Evolutionary conservation across 2,113 vertebrate genomes (phyloP), one percentile per base, ranked within the genome.

Genomic region (Ctenodactylus gundi): DNA sequence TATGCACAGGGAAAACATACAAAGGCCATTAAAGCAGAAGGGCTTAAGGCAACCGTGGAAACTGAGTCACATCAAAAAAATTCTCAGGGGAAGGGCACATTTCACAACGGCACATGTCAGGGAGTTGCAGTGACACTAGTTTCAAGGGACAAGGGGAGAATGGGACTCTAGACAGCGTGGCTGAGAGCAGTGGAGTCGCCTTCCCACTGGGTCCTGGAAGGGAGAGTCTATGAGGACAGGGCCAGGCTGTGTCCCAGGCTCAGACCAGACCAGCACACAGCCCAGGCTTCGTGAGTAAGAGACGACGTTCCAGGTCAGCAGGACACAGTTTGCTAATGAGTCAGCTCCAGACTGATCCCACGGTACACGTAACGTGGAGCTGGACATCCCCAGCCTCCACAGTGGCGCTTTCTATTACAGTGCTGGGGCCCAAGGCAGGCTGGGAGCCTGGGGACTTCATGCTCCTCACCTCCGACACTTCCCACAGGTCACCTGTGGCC

Each of bases 221-320:
- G 29, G 49, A 39, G 60, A 14, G 7, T 57, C 49, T 18, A 29
- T 0, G 6, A 46, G 58, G 53, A 8, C 55, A 46, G n/a, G 39
- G 27, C 8, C 46, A 23, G 13, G 72, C 5, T 23, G 25, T 6
- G 1, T 13, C 7, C 0, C 31, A 12, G 41, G 34, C 34, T 31
- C 64, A 46, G 31, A 4, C 17, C 60, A 64, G 67, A 64, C 15
- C 18, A 7, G 31, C 46, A 60, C 57, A 31, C 5, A n/a, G n/a
- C n/a, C n/a, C n/a, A n/a, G n/a, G n/a, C n/a, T n/a, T n/a, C n/a
- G n/a, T n/a, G n/a, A n/a, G n/a, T n/a, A n/a, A n/a, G n/a, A n/a
- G n/a, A n/a, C n/a, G n/a, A n/a, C n/a, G n/a, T n/a, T n/a, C n/a
- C n/a, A n/a, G 44, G 23, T 41, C 76, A 18, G 6, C 25, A 44